These are phyloP conservation scores for Procambarus virginalis DNA, from an alignment of 1,140 invertebrate species.

Conservation along the genomic window DNA sequence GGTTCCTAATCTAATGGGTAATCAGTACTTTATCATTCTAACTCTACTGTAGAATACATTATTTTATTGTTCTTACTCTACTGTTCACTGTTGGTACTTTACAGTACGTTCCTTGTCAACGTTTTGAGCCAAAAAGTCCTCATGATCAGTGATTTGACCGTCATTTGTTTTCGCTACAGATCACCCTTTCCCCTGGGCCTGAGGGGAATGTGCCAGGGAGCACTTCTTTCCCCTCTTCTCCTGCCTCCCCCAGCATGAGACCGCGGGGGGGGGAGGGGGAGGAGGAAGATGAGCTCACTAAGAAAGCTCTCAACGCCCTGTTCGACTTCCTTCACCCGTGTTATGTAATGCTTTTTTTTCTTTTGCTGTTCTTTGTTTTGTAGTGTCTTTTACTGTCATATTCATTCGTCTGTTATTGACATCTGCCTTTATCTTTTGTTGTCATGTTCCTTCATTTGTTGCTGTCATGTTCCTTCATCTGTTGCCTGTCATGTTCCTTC, in stretches of 20 bases:
- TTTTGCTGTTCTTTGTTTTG: not conserved
- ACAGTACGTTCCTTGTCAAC: too few species aligned
- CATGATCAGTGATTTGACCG: not conserved
- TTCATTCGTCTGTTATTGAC: not conserved
- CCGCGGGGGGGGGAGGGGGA: slow-evolving; percentile 2
- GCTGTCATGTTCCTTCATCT: too few species aligned
- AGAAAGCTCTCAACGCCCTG: slow-evolving; percentile 23
- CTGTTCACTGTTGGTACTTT: too few species aligned
- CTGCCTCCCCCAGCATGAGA: slow-evolving; percentile 2
- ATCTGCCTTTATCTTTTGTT: too few species aligned
- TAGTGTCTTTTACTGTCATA: not conserved
- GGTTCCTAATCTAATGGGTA: too few species aligned
- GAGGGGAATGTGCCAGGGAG: slow-evolving; percentile 11
- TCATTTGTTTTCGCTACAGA: slow-evolving; percentile 23
- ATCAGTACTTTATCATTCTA: too few species aligned
- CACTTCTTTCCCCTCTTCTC: not conserved
- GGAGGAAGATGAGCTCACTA: slow-evolving; percentile 16
- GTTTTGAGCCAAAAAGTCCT: too few species aligned
- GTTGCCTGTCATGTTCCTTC: too few species aligned
- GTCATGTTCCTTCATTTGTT: too few species aligned
- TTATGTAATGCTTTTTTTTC: slow-evolving; percentile 51
- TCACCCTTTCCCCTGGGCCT: slow-evolving; percentile 11
- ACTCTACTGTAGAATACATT: too few species aligned
- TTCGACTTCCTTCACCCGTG: slow-evolving; percentile 38
- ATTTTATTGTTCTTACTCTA: too few species aligned